Conservation (phyloP, 2,797 vertebrate genomes). For the Odontamblyopus lacepedii region DNA sequence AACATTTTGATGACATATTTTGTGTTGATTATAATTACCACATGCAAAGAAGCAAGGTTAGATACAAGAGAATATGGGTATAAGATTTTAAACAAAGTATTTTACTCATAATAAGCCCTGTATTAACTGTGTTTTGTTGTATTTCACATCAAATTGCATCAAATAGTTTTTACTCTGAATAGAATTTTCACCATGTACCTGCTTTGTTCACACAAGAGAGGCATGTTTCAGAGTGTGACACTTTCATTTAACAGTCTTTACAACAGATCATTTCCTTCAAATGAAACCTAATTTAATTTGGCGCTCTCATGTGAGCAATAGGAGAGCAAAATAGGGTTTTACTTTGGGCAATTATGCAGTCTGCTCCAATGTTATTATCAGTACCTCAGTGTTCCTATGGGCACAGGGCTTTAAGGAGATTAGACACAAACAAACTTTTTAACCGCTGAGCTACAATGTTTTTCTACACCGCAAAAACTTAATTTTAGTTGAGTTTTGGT, state of each 20-base stretch:
- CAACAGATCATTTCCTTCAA: neutral
- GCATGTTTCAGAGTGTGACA: neutral
- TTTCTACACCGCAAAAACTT: neutral
- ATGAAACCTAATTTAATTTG: conserved; percentile 5
- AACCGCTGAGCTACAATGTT: neutral
- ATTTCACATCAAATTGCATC: neutral
- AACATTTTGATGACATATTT: no score
- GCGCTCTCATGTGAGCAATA: neutral
- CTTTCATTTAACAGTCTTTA: neutral
- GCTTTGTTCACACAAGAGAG: neutral
- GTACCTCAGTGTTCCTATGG: neutral
- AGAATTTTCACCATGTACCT: neutral
- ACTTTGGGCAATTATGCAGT: neutral
- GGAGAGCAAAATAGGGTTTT: neutral
- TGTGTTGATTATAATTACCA: no score
- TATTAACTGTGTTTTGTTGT: neutral
- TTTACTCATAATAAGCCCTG: no score
- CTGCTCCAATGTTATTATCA: neutral
- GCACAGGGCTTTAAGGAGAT: neutral
- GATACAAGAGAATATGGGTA: no score
- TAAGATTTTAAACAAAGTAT: no score
- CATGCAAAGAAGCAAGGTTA: no score
- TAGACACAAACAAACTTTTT: neutral
- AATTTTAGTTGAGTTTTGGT: no score
- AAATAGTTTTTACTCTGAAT: neutral